A percentile compares a stretch with the other conserved stretches of the same genome.
phyloP scores from a whole-genome alignment of 1,140 invertebrate species.

The Cryptotermes secundus region DNA sequence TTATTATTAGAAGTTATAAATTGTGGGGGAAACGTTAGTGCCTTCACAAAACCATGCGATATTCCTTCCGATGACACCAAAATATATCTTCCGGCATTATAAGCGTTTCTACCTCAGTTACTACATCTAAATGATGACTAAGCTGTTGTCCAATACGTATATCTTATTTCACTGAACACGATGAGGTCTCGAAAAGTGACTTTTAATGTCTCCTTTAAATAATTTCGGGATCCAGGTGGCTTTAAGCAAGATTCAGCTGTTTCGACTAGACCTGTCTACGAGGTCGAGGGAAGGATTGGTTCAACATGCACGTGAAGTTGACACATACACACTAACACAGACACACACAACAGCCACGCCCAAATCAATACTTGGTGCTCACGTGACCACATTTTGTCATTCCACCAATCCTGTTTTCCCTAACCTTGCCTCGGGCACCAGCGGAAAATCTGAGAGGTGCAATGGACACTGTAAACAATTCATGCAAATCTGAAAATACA shows the following conservation, averaged over 20 bases:
- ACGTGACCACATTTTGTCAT: conserved; percentile 1
- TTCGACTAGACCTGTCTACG: neutral
- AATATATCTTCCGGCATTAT: too few species aligned
- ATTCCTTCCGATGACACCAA: too few species aligned
- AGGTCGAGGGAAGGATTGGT: neutral
- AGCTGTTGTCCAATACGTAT: too few species aligned
- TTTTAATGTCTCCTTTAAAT: too few species aligned
- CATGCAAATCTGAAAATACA: neutral
- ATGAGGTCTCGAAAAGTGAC: too few species aligned
- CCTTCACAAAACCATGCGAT: too few species aligned
- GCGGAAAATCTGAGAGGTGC: neutral
- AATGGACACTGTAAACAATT: neutral
- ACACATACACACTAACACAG: neutral
- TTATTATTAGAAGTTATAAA: too few species aligned
- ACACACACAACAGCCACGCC: neutral
- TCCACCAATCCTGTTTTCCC: neutral
- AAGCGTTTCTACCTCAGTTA: too few species aligned
- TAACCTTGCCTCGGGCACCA: neutral
- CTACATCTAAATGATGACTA: too few species aligned
- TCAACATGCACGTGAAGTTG: conserved; percentile 2
- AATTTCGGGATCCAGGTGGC: too few species aligned
- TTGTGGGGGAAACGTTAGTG: too few species aligned
- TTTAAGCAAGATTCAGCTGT: neutral
- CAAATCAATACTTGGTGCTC: neutral
- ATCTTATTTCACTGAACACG: too few species aligned